Percentiles rank a stretch among this genome's conserved stretches.
phyloP scores from a whole-genome alignment of 2,113 vertebrate species.

The Apteryx owenii region DNA sequence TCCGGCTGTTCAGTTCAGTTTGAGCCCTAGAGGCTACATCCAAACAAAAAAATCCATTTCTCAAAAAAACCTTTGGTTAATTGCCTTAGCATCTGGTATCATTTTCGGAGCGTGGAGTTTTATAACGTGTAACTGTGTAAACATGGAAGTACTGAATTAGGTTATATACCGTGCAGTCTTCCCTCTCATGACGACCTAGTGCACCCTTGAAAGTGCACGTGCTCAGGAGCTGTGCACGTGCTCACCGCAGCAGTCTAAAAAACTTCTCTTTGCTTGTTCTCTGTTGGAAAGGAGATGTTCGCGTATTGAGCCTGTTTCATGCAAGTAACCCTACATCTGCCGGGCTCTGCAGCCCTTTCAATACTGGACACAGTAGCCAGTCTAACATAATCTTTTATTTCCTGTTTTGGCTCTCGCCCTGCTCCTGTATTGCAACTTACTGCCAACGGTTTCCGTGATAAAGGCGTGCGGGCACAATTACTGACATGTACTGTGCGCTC shows the following conservation, averaged over 20 bases:
- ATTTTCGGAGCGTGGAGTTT: rapidly evolving
- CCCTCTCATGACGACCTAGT: too few species aligned
- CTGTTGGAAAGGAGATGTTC: not conserved
- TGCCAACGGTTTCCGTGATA: not conserved
- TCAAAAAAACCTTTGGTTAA: not conserved
- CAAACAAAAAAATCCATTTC: rapidly evolving
- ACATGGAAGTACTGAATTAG: rapidly evolving
- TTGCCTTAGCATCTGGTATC: not conserved
- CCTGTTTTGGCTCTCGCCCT: not conserved
- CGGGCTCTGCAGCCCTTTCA: rapidly evolving
- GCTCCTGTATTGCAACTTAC: not conserved
- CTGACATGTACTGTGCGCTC: not conserved
- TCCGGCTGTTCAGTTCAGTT: not conserved
- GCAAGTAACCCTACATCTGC: not conserved
- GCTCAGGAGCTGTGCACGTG: rapidly evolving
- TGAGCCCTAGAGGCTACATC: not conserved
- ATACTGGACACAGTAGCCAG: not conserved
- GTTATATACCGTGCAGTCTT: rapidly evolving
- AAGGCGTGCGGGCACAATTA: not conserved
- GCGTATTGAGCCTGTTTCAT: rapidly evolving
- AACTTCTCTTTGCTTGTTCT: not conserved
- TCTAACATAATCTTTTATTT: too few species aligned
- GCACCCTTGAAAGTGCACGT: not conserved
- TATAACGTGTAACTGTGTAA: rapidly evolving
- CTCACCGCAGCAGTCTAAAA: rapidly evolving